Evolutionary conservation across 2,797 vertebrate genomes (phyloP).

Genomic region (Syngnathus rostellatus): DNA sequence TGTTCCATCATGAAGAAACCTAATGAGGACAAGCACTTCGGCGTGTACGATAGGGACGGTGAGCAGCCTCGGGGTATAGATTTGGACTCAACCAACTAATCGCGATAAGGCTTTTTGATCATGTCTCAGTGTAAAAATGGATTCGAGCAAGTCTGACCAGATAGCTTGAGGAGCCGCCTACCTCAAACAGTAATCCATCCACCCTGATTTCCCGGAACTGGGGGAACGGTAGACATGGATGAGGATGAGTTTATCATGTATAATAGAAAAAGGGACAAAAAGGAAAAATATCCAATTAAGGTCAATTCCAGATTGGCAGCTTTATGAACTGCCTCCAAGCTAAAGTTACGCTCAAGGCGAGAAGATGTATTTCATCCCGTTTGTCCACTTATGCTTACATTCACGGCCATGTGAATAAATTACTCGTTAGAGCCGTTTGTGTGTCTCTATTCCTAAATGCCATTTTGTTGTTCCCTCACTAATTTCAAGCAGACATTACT

Average conservation of each 20-base stretch:
- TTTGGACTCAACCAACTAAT: too few relatives aligned
- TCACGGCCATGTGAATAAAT: slow-evolving; percentile 22
- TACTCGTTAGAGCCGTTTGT: slow-evolving; percentile 33
- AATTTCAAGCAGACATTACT: slow-evolving; percentile 38
- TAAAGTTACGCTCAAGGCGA: not conserved
- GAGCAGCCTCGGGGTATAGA: too few relatives aligned
- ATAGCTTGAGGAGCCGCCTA: too few relatives aligned
- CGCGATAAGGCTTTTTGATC: too few relatives aligned
- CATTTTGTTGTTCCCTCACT: slow-evolving; percentile 29
- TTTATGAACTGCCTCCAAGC: not conserved
- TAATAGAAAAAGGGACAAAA: not conserved
- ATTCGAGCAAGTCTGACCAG: too few relatives aligned
- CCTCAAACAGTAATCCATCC: too few relatives aligned
- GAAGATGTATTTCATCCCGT: slow-evolving; percentile 4
- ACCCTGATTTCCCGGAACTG: too few relatives aligned
- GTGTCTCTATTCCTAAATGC: slow-evolving; percentile 30
- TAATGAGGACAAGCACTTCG: too few relatives aligned
- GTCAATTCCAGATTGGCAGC: not conserved
- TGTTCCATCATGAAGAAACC: too few relatives aligned
- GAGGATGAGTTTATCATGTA: not conserved
- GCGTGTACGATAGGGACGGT: too few relatives aligned
- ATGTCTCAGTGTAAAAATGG: too few relatives aligned
- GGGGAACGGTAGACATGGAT: not conserved
- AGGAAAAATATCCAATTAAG: not conserved
- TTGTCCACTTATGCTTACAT: slow-evolving; percentile 14